Evolutionary conservation across 2,113 vertebrate genomes (phyloP).

Genomic region (Atlantisia rogersi): DNA sequence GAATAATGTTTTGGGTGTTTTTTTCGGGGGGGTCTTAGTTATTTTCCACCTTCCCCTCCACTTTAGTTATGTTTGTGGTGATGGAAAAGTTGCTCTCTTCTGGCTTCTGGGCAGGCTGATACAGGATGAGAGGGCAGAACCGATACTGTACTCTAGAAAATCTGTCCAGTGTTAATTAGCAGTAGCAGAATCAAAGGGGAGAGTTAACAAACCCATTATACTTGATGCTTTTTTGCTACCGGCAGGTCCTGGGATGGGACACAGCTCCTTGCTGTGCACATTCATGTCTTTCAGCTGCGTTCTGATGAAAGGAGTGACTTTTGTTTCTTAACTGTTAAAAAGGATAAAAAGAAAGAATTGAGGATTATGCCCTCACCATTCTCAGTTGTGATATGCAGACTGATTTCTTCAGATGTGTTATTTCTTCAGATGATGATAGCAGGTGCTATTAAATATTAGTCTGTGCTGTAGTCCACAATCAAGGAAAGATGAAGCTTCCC

Average conservation of each 20-base stretch:
- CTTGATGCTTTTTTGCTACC: neutral
- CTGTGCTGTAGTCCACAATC: neutral
- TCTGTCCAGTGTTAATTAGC: neutral
- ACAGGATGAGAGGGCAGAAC: neutral
- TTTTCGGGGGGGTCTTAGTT: neutral
- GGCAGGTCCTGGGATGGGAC: neutral
- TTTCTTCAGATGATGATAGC: neutral
- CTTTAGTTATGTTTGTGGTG: neutral
- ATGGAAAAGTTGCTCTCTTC: neutral
- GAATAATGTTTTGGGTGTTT: neutral
- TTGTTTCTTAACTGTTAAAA: neutral
- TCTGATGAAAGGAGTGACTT: neutral
- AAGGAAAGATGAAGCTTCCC: neutral
- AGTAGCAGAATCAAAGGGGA: neutral
- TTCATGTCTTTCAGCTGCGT: neutral
- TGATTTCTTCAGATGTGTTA: constrained; percentile 24
- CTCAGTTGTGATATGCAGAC: neutral
- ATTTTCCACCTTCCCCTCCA: fast-evolving
- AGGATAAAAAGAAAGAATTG: neutral
- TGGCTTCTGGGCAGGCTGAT: neutral
- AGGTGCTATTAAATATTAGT: neutral
- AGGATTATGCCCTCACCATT: neutral
- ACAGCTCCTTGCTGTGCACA: neutral
- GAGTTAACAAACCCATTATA: neutral
- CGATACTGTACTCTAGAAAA: neutral